Conservation (phyloP, 2,888 invertebrate genomes). For the Aspidiotus destructor region DNA sequence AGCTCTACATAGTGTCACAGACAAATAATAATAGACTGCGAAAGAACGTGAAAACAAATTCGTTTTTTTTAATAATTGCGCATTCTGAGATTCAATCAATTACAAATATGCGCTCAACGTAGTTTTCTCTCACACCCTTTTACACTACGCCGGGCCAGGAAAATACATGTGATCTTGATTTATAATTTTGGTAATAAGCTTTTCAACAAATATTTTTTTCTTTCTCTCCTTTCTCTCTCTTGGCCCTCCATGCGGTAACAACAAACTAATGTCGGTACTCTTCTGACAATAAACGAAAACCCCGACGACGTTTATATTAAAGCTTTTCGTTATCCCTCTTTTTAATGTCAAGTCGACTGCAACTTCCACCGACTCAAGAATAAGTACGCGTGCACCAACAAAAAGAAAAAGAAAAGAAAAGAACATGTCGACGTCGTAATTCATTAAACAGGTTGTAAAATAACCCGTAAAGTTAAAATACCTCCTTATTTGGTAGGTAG, state of each 20-base stretch:
- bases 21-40: too few species aligned
- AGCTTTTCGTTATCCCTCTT: constrained; percentile 1
- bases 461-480: constrained; percentile 16
- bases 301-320: constrained; percentile 22
- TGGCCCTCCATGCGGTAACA: not conserved
- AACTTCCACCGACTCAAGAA: not conserved
- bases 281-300: constrained; percentile 11
- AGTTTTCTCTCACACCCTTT: not conserved
- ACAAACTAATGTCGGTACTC: constrained; percentile 9
- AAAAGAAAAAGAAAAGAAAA: not conserved
- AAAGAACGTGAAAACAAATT: too few species aligned
- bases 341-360: constrained; percentile 17
- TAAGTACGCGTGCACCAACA: not conserved
- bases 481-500: not conserved
- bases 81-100: too few species aligned
- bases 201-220: constrained; percentile 4
- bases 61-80: too few species aligned
- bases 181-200: constrained; percentile 17
- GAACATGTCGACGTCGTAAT: constrained; percentile 24
- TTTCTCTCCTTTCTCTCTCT: not conserved
- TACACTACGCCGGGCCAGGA: not conserved
- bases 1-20: too few species aligned
- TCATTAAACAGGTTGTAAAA: constrained; percentile 26
- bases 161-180: constrained; percentile 5
- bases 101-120: too few species aligned